A percentile compares a stretch with the other conserved stretches of the same genome.
Evolutionary conservation across 2,113 vertebrate genomes (phyloP).

Genomic region (Alexandromys fortis): DNA sequence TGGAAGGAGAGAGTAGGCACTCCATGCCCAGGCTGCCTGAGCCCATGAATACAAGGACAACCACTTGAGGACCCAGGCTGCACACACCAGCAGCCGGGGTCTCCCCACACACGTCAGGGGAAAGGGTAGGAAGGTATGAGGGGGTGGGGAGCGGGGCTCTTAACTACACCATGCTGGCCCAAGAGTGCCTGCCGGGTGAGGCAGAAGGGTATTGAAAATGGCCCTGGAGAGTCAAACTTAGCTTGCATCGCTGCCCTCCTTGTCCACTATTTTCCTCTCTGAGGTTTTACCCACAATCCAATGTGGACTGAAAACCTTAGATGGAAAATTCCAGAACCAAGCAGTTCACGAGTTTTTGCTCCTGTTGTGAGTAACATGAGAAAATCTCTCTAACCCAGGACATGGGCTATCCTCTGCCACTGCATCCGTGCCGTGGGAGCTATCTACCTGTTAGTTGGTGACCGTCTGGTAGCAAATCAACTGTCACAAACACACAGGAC

Average conservation of each 20-base stretch:
- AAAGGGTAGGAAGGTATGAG: accelerated
- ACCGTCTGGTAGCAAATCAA: neutral
- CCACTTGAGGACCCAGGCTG: neutral
- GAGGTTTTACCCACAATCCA: neutral
- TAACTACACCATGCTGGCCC: accelerated
- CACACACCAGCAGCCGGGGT: accelerated
- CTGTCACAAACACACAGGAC: neutral
- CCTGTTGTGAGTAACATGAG: neutral
- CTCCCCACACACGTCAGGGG: accelerated
- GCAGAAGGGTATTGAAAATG: accelerated
- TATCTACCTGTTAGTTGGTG: neutral
- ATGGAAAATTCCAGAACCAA: neutral
- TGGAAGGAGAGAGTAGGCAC: accelerated
- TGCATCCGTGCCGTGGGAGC: neutral
- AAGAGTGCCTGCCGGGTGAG: neutral
- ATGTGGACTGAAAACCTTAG: neutral
- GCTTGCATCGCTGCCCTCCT: accelerated
- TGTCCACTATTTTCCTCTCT: neutral
- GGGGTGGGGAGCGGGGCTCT: neutral
- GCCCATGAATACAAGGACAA: accelerated
- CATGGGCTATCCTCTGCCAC: neutral
- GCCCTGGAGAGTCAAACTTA: neutral
- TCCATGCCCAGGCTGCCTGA: neutral
- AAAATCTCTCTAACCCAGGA: neutral
- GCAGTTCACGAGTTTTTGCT: no score